Evolutionary conservation across 1,140 invertebrate species (phyloP), one percentile per base, ranked within the genome.

Genomic region (Drosophila guanche): DNA sequence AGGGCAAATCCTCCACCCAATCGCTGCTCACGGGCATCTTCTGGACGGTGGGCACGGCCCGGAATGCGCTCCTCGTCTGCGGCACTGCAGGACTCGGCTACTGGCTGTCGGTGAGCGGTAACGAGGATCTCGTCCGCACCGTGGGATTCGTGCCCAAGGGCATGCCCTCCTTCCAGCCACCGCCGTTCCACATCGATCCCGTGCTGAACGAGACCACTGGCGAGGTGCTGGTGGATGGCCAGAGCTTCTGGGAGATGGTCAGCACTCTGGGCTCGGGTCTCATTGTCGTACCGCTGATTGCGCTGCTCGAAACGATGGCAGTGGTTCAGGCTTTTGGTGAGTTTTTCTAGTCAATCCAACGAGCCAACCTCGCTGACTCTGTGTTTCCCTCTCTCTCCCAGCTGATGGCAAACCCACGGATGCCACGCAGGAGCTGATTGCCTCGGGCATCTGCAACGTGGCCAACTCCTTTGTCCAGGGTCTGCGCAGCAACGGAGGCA

Each of bases 401-500:
- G 90, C 95, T 7, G 94, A 95, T 83, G 96, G 96, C n/a, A 95
- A 95, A 73, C 93, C 95, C 45, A 94, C 97, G 5, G 96, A 97
- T 91, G 95, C 96, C 4, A 96, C 95, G 8, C 96, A 97, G 91
- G 97, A 97, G 93, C 93, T 97, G 77, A 93, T 97, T 67, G 96
- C 96, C 1, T 94, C 97, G 40, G 97, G 97, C 37, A 77, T 96
- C 5, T 95, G 95, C 61, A 98, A 98, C 91, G 94, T 99, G 57
- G 94, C 95, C 33, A 97, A 97, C 90, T 97, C 97, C 1, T 97
- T 99, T 92, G 94, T 98, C 62, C 95, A 95, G 92, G 92, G 96
- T 0, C 97, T 96, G 90, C 97, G 97, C 12, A 95, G 96, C 4
- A 96, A 96, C 29, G 98, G 97, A 40, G 96, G 96, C 37, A 93